A percentile compares a stretch with the other conserved stretches of the same genome.
phyloP scores from a whole-genome alignment of 1,140 invertebrate genomes.

The Saccostrea echinata region DNA sequence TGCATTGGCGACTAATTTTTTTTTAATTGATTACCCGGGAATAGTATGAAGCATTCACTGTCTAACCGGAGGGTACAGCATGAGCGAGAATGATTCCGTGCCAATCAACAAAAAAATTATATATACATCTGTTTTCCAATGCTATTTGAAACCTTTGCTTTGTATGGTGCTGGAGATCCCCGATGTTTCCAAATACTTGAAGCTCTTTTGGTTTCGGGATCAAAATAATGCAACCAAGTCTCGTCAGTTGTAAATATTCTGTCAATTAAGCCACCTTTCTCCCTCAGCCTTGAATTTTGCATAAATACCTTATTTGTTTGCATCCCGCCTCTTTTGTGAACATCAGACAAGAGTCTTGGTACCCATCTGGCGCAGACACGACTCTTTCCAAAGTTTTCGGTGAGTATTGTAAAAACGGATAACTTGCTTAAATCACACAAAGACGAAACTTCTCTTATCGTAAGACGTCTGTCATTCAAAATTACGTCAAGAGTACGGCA shows the following conservation, averaged over 20 bases:
- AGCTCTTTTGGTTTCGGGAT: neutral
- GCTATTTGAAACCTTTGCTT: neutral
- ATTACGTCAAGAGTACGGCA: neutral
- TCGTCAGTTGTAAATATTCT: neutral
- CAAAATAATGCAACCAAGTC: neutral
- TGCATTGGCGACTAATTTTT: no score
- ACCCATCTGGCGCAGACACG: no score
- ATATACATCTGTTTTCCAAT: neutral
- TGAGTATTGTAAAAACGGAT: neutral
- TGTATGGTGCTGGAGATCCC: neutral
- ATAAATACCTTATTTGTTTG: neutral
- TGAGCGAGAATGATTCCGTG: neutral
- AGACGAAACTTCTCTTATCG: neutral
- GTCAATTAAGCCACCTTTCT: neutral
- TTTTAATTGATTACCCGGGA: neutral
- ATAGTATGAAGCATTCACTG: neutral
- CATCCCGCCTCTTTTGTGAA: neutral
- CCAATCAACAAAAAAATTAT: neutral
- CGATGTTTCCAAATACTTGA: neutral
- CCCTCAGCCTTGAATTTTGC: neutral
- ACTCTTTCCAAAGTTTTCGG: neutral
- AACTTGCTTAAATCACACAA: neutral
- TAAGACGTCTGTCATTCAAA: slow-evolving; percentile 9
- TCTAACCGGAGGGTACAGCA: neutral
- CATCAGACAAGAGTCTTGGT: no score